phyloP scores from a whole-genome alignment of 2,113 vertebrate genomes.

The Heptranchias perlo region DNA sequence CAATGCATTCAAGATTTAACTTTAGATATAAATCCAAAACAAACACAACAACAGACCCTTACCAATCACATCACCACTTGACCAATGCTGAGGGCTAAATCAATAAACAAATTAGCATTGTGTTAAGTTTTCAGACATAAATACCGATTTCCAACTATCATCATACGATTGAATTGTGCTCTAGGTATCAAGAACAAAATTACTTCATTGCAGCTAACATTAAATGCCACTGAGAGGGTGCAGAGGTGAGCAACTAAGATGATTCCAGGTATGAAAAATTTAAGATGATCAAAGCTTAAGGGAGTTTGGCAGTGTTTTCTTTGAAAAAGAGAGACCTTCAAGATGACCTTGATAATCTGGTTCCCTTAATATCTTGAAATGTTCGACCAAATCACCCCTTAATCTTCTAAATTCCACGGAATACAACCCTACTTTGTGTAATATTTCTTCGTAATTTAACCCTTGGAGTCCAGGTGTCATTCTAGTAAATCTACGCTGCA shows the following conservation, averaged over 20 bases:
- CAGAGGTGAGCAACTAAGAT: neutral
- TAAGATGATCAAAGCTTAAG: neutral
- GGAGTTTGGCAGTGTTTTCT: neutral
- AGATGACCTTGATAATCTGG: neutral
- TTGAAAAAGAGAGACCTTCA: neutral
- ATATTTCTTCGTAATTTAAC: too few relatives aligned
- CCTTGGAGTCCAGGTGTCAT: too few relatives aligned
- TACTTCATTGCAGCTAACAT: neutral
- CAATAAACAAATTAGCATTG: neutral
- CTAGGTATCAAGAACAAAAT: neutral
- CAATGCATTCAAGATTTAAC: neutral
- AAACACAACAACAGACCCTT: neutral
- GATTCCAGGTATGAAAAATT: neutral
- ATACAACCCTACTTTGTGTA: too few relatives aligned
- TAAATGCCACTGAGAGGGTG: neutral
- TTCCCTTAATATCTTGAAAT: too few relatives aligned
- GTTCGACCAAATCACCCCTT: too few relatives aligned
- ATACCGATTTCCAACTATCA: neutral
- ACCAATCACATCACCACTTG: neutral
- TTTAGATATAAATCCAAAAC: neutral
- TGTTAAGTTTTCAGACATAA: neutral
- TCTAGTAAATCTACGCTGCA: too few relatives aligned
- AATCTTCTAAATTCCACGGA: too few relatives aligned
- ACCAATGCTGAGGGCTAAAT: neutral
- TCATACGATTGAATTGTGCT: neutral